These are phyloP conservation scores for Nylanderia fulva DNA, from an alignment of 1,140 invertebrate species.

Conservation along the genomic window DNA sequence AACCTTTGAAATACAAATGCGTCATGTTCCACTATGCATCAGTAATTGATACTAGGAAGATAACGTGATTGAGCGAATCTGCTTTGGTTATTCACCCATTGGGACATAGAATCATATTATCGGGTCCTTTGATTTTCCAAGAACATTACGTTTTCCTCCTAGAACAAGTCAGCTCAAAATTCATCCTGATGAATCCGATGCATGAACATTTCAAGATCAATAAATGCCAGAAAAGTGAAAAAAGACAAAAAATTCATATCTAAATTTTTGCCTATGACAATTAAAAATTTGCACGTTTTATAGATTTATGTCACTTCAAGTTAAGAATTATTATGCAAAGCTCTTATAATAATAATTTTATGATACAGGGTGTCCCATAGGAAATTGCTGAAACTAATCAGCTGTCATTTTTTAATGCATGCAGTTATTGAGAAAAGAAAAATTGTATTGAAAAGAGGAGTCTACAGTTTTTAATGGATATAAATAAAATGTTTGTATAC, in stretches of 20 bases:
- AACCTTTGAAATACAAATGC: constrained; percentile 37
- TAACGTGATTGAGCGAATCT: constrained; percentile 10
- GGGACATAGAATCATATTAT: background rate
- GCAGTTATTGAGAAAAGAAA: too few species aligned
- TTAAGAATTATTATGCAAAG: too few species aligned
- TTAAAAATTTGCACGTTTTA: background rate
- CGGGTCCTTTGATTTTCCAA: background rate
- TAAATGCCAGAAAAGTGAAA: background rate
- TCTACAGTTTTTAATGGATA: too few species aligned
- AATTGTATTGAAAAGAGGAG: too few species aligned
- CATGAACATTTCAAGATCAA: background rate
- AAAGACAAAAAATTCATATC: background rate
- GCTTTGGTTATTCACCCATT: constrained; percentile 11
- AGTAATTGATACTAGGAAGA: constrained; percentile 18
- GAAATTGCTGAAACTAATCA: too few species aligned
- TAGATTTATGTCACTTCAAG: background rate
- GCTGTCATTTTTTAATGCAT: too few species aligned
- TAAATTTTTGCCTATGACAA: background rate
- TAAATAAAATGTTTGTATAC: too few species aligned
- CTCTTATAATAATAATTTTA: too few species aligned
- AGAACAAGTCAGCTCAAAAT: background rate
- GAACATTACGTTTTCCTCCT: background rate
- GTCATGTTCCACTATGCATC: background rate
- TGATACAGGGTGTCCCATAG: too few species aligned
- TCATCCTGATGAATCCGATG: background rate